Evolutionary conservation across 2,888 invertebrate species (phyloP), one percentile per base, ranked within the genome.

Genomic region (Lottia gigantea): DNA sequence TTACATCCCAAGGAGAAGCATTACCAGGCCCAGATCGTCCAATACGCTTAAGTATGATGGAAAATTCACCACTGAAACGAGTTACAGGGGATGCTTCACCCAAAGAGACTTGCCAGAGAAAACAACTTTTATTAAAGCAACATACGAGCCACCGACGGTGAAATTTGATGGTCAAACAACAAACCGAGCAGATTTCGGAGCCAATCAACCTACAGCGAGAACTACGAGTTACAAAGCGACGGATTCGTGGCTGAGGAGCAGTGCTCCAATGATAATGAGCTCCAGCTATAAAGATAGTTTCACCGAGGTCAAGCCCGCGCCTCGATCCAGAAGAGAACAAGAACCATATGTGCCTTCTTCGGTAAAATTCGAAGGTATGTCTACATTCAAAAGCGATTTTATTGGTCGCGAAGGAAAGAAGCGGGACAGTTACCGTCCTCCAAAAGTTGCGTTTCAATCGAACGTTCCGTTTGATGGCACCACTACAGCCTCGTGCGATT

Each of bases 211-310:
- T 8, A 74, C 76, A 40, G 76, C 85, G 14, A 76, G 79, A 49
- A 81, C 79, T 64, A 80, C 84, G 71, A 84, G 81, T 68, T 88
- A 88, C 7, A 74, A 75, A 23, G 80, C 84, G 26, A 78, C 79
- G 0, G 75, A 75, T 0, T 61, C 73, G 45, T 45, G 70, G 11
- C 64, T 77, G 47, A 67, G 67, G 64, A 62, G 70, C 19, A 82
- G 81, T 49, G 80, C 81, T 25, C 87, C 87, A 31, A 84, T 89
- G 69, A 81, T 84, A 23, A 85, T 80, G 45, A 65, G 74, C 8
- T 89, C 89, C 16, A 83, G 82, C 67, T 87, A 89, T 77, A 76
- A 82, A 26, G 82, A 83, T 15, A 82, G 80, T n/a, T 89, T 83
- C 74, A 79, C 82, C 25, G 78, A 80, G 66, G 84, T 81, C 79